Conservation (phyloP, 2,113 vertebrate species). For the Syngnathus floridae region DNA sequence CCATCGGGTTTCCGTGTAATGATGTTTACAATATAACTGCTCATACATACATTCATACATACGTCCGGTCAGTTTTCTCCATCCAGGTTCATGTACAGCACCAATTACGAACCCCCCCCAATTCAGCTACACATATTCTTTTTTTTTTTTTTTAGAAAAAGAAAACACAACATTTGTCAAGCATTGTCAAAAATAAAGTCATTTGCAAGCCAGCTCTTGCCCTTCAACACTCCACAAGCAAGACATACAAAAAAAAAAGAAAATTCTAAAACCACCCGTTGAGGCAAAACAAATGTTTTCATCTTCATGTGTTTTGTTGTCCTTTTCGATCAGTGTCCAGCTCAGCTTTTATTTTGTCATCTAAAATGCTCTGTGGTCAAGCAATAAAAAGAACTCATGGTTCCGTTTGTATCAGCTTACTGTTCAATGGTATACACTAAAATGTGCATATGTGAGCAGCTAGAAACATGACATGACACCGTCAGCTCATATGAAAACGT, state of each 20-base stretch:
- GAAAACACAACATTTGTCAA: conserved; percentile 86
- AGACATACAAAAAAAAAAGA: conserved; percentile 37
- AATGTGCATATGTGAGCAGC: conserved; percentile 97
- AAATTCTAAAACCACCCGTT: conserved; percentile 78
- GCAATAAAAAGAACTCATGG: conserved; percentile 87
- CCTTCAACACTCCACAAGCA: conserved; percentile 89
- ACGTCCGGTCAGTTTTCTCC: conserved; percentile 83
- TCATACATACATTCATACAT: conserved; percentile 80
- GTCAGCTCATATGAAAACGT: conserved; percentile 98
- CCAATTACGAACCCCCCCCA: conserved; percentile 85
- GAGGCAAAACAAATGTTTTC: conserved; percentile 76
- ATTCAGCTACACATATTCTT: conserved; percentile 77
- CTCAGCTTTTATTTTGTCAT: conserved; percentile 71
- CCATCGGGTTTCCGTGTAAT: conserved; percentile 93
- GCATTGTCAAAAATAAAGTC: conserved; percentile 93
- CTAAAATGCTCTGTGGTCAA: conserved; percentile 85
- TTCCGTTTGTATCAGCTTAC: conserved; percentile 83
- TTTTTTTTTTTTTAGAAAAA: conserved; percentile 74
- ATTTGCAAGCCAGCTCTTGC: conserved; percentile 85
- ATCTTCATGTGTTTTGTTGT: conserved; percentile 59
- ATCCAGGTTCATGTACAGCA: conserved; percentile 77
- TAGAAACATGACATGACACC: conserved; percentile 95
- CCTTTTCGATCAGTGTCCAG: conserved; percentile 68
- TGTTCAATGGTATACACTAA: conserved; percentile 96
- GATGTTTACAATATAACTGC: conserved; percentile 86